Evolutionary conservation across 2,888 invertebrate genomes (phyloP), one percentile per base, ranked within the genome.

Genomic region (Anthrax anthrax): DNA sequence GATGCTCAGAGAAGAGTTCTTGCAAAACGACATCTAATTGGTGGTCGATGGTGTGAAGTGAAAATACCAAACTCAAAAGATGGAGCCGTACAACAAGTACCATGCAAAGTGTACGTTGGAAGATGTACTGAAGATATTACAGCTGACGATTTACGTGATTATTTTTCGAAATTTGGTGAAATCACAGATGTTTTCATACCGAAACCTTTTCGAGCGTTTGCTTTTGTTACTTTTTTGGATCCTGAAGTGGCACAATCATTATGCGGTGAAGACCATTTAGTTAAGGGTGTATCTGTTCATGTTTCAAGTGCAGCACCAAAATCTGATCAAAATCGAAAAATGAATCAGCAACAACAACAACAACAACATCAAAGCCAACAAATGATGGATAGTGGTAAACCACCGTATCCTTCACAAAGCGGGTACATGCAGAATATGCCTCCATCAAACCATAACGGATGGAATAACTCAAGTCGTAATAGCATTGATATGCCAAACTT

Each of bases 31-130:
- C 95, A 96, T 66, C 87, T 94, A 72, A 96, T 98, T 58, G 96
- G 96, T 69, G 95, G 95, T 0, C 76, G 97, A 54, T 94, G 94
- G 90, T 97, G 97, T 63, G 96, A 97, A 72, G 96, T 97, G 3
- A 91, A 95, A 69, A 89, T 98, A 60, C 97, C 97, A 23, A 94
- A 95, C 70, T 95, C 90, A 6, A 92, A 76, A 62, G 75, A 81
- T 64, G 80, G 79, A 37, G 76, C 75, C 49, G 72, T 76, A 27
- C 75, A 78, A 54, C 70, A 80, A 69, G 67, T 81, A 62, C 73
- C 81, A 43, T 81, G 84, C 56, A 85, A 86, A 65, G 83, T 89
- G 46, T 89, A 88, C 64, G 84, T 89, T 41, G 88, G 87, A 4
- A 76, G 87, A 49, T 82, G 87, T 61, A 83, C 85, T 2, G 86